Conservation (phyloP, 2,113 vertebrate genomes). For the Eulemur macaco region DNA sequence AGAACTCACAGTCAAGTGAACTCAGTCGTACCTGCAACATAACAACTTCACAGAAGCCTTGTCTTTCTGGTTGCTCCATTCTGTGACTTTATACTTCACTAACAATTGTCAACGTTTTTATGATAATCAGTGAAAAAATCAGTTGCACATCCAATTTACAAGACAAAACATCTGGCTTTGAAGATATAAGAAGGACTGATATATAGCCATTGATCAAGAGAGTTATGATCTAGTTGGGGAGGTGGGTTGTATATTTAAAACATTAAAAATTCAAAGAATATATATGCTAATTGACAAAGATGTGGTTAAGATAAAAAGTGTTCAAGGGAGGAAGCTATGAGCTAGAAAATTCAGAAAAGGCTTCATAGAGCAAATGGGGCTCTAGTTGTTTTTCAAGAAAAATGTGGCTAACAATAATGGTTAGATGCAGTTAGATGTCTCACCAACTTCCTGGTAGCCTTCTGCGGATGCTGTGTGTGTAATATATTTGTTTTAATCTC, state of each 20-base stretch:
- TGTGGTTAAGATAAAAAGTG: neutral
- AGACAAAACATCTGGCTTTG: neutral
- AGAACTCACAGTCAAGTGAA: neutral
- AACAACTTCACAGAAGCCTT: neutral
- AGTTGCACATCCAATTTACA: neutral
- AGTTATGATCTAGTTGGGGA: neutral
- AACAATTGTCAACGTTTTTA: neutral
- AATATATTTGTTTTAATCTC: neutral
- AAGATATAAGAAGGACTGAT: neutral
- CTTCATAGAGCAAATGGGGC: neutral
- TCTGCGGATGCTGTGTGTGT: accelerated
- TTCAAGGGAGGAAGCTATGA: neutral
- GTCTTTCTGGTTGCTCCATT: neutral
- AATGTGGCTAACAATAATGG: neutral
- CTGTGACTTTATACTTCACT: neutral
- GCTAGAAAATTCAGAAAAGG: neutral
- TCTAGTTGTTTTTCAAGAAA: neutral
- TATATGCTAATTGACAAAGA: neutral
- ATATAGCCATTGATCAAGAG: neutral
- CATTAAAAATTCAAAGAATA: neutral
- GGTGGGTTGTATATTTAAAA: neutral
- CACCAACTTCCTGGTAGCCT: neutral
- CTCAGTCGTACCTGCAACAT: neutral
- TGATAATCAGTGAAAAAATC: neutral
- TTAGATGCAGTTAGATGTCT: neutral